Percentiles rank a stretch among this genome's conserved stretches.
These are phyloP conservation scores for Tribolium freemani DNA, from an alignment of 2,888 invertebrate genomes.

Conservation along the genomic window DNA sequence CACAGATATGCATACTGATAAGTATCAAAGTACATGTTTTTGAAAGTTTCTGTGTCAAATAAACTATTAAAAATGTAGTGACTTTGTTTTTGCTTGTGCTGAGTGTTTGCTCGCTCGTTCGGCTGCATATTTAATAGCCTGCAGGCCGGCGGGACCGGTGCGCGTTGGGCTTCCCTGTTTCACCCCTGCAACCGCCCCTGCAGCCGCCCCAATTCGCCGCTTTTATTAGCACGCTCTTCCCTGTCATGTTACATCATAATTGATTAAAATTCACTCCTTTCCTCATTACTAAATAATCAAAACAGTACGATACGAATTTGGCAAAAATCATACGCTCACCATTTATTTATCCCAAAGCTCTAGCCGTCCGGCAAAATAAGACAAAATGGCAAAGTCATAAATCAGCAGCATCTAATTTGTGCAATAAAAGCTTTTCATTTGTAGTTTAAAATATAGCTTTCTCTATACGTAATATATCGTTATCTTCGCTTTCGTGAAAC, in stretches of 20 bases:
- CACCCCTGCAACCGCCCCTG: conserved; percentile 23
- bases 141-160: conserved; percentile 47
- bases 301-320: background rate
- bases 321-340: background rate
- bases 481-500: conserved; percentile 40
- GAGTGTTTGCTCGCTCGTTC: conserved; percentile 56
- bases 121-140: conserved; percentile 56
- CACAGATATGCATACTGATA: conserved; percentile 53
- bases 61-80: conserved; percentile 59
- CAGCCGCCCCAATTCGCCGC: conserved; percentile 40
- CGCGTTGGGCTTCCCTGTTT: conserved; percentile 32
- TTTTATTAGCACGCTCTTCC: conserved; percentile 54
- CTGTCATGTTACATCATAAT: conserved; percentile 53
- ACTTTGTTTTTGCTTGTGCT: conserved; percentile 52
- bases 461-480: conserved; percentile 40
- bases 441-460: conserved; percentile 42
- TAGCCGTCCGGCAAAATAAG: conserved; percentile 24
- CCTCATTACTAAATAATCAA: conserved; percentile 15
- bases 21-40: conserved; percentile 51
- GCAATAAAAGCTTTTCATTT: conserved; percentile 44
- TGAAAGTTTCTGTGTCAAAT: conserved; percentile 58
- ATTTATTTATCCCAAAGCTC: conserved; percentile 23
- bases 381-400: conserved; percentile 34
- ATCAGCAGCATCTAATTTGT: conserved; percentile 41
- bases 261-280: conserved; percentile 54